Conservation (phyloP, 2,888 invertebrate genomes). For the Leucophenga montana region DNA sequence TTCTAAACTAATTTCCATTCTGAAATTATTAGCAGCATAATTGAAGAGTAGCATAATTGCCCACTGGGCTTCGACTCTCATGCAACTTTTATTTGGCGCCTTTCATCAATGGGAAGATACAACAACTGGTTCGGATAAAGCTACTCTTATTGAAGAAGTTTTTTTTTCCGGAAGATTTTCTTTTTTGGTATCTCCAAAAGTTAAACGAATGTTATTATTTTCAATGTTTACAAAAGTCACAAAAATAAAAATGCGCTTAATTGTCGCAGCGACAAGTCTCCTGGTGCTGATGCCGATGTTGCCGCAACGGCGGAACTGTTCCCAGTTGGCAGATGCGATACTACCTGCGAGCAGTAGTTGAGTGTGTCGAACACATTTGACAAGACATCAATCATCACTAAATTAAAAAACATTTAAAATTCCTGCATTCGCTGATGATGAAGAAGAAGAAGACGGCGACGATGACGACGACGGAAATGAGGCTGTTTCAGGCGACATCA, state of each 20-base stretch:
- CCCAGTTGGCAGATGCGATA: constrained; percentile 5
- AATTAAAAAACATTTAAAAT: constrained; percentile 66
- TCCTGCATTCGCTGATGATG: constrained; percentile 45
- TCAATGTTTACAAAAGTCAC: not conserved
- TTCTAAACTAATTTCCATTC: no score
- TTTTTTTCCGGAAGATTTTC: no score
- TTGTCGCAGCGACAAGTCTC: constrained; percentile 17
- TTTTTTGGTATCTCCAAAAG: no score
- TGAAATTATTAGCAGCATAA: no score
- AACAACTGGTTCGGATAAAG: no score
- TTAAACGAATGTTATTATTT: no score
- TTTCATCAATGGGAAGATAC: no score
- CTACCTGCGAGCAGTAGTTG: not conserved
- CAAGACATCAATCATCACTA: constrained; percentile 66
- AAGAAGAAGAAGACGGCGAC: constrained; percentile 32
- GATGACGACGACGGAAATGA: not conserved
- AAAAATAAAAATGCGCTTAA: constrained; percentile 15
- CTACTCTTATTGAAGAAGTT: no score
- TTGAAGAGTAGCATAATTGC: no score
- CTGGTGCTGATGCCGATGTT: not conserved
- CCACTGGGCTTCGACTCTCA: no score
- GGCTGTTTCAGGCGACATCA: no score
- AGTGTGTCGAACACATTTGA: constrained; percentile 56
- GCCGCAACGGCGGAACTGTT: not conserved
- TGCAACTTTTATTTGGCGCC: no score